Percentiles rank a stretch among this genome's conserved stretches.
Evolutionary conservation across 2,113 vertebrate genomes (phyloP).

Genomic region (Bostrychus sinensis): DNA sequence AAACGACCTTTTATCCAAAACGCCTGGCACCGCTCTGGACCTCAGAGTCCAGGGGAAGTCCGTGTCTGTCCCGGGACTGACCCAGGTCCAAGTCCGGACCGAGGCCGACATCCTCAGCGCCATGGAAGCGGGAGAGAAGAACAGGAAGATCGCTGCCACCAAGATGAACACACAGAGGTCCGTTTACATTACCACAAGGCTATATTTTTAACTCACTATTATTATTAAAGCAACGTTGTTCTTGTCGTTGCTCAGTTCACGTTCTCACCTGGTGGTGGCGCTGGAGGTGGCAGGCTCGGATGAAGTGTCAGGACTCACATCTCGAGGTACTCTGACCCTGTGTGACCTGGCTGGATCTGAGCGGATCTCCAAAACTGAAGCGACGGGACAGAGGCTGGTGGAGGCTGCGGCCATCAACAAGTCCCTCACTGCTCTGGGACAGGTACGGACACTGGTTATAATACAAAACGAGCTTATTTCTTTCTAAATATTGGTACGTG

Average conservation of each 20-base stretch:
- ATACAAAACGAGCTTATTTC: too few relatives aligned
- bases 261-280: constrained; percentile 74
- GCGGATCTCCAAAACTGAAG: constrained; percentile 71
- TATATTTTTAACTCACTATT: background rate
- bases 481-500: too few relatives aligned
- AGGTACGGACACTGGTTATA: background rate
- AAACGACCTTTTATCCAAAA: constrained; percentile 68
- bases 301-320: constrained; percentile 55
- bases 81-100: constrained; percentile 59
- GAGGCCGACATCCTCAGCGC: constrained; percentile 66
- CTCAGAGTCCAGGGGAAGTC: constrained; percentile 70
- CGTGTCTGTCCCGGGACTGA: constrained; percentile 66
- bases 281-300: constrained; percentile 66
- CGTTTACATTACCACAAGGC: too few relatives aligned
- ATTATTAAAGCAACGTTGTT: background rate
- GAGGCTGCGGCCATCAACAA: constrained; percentile 75
- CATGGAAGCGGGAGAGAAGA: constrained; percentile 69
- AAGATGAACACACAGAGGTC: constrained; percentile 75
- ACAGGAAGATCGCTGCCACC: constrained; percentile 68
- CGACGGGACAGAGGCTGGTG: constrained; percentile 71
- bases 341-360: constrained; percentile 76
- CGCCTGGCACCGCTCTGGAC: constrained; percentile 47
- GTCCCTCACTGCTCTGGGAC: constrained; percentile 5
- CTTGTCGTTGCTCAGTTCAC: constrained; percentile 55
- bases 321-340: constrained; percentile 66